phyloP scores from a whole-genome alignment of 2,113 vertebrate genomes.

The Corythaeola cristata region DNA sequence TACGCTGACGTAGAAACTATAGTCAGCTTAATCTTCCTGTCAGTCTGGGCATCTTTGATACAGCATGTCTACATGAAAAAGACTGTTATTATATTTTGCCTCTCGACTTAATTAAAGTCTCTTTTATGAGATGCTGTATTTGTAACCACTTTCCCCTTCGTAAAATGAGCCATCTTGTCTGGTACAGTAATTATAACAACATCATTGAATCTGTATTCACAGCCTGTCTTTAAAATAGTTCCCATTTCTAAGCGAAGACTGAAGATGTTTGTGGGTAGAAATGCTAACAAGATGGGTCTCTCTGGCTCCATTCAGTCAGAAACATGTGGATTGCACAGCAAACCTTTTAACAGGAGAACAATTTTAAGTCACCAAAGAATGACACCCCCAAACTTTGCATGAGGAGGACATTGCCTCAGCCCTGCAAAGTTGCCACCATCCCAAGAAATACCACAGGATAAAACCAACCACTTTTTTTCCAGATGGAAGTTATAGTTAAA shows the following conservation, averaged over 20 bases:
- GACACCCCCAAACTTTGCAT: neutral
- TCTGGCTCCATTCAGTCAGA: neutral
- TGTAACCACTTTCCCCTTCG: slow-evolving; percentile 17
- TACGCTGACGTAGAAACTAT: neutral
- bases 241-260: slow-evolving; percentile 1
- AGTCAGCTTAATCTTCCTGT: neutral
- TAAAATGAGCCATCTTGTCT: slow-evolving; percentile 53
- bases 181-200: slow-evolving; percentile 51
- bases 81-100: slow-evolving; percentile 21
- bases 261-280: slow-evolving; percentile 29
- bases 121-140: slow-evolving; percentile 40
- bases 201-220: slow-evolving; percentile 35
- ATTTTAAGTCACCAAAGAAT: neutral
- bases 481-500: neutral
- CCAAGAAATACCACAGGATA: neutral
- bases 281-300: neutral
- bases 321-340: neutral
- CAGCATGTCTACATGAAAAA: neutral
- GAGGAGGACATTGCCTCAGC: neutral
- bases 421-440: neutral
- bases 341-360: neutral
- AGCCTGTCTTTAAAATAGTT: slow-evolving; percentile 41
- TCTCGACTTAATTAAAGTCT: slow-evolving; percentile 48
- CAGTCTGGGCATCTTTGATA: neutral
- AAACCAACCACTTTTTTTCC: neutral